Percentiles rank a stretch among this genome's conserved stretches.
These are phyloP conservation scores for Pomatorhinus ruficollis DNA, from an alignment of 2,113 vertebrate genomes.

Conservation along the genomic window DNA sequence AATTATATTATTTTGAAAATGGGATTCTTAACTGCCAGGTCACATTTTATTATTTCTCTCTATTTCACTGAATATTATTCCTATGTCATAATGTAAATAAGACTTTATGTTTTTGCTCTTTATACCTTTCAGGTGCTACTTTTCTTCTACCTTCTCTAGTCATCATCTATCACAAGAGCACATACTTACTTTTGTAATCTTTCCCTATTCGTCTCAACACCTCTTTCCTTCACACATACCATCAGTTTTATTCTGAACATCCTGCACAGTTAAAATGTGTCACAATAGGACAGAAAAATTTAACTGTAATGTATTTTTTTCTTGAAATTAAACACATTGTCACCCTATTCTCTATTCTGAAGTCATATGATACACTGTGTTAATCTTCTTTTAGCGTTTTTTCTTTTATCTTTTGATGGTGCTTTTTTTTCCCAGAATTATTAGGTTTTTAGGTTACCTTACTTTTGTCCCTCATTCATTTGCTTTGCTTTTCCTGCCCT, in stretches of 20 bases:
- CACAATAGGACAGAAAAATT: background rate
- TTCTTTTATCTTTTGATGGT: background rate
- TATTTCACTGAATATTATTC: background rate
- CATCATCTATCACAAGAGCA: background rate
- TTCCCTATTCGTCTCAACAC: background rate
- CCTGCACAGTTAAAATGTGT: background rate
- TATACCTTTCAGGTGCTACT: background rate
- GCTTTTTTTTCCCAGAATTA: background rate
- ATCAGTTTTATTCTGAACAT: background rate
- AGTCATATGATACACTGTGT: accelerated
- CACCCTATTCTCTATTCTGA: background rate
- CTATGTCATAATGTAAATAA: background rate
- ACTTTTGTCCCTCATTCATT: background rate
- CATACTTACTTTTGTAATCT: background rate
- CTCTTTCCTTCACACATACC: background rate
- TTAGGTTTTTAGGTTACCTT: background rate
- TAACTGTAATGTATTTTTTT: background rate
- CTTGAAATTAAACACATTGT: background rate
- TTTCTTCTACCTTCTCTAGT: background rate
- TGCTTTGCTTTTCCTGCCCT: background rate
- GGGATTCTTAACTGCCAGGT: background rate
- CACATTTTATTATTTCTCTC: background rate
- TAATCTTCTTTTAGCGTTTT: background rate
- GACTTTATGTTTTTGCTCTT: background rate
- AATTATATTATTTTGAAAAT: background rate